Conservation (phyloP, 2,888 invertebrate species). For the Cerastoderma edule region DNA sequence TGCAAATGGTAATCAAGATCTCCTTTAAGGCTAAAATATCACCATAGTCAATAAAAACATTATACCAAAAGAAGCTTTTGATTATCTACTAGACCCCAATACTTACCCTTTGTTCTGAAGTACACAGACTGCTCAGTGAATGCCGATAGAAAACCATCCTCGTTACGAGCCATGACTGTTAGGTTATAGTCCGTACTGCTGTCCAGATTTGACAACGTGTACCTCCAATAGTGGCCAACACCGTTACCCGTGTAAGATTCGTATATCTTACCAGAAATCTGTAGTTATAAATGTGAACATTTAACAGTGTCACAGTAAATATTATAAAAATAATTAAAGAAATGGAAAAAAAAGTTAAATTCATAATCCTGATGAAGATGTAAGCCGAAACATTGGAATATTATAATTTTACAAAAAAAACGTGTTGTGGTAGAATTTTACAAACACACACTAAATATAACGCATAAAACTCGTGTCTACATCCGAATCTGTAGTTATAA, state of each 20-base stretch:
- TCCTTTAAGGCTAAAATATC: neutral
- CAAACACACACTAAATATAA: too few relatives aligned
- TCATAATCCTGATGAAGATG: neutral
- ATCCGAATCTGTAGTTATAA: too few relatives aligned
- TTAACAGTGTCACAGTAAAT: neutral
- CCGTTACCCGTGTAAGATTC: slow-evolving; percentile 25
- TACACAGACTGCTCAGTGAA: slow-evolving; percentile 12
- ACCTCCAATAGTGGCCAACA: slow-evolving; percentile 36
- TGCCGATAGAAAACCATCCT: slow-evolving; percentile 9
- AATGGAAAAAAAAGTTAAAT: neutral
- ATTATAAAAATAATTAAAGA: neutral
- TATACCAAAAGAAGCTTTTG: neutral
- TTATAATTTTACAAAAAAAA: too few relatives aligned
- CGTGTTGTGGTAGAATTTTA: too few relatives aligned
- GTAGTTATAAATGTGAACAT: neutral
- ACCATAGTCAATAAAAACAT: neutral
- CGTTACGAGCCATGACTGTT: slow-evolving; percentile 26
- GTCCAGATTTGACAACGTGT: slow-evolving; percentile 10
- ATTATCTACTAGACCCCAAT: neutral
- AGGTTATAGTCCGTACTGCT: slow-evolving; percentile 36
- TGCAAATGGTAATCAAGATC: neutral
- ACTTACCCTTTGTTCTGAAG: slow-evolving; percentile 37
- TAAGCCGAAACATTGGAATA: neutral
- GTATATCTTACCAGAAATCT: neutral
- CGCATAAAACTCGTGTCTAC: too few relatives aligned